phyloP scores from a whole-genome alignment of 2,888 invertebrate species.

The Bibio marci region DNA sequence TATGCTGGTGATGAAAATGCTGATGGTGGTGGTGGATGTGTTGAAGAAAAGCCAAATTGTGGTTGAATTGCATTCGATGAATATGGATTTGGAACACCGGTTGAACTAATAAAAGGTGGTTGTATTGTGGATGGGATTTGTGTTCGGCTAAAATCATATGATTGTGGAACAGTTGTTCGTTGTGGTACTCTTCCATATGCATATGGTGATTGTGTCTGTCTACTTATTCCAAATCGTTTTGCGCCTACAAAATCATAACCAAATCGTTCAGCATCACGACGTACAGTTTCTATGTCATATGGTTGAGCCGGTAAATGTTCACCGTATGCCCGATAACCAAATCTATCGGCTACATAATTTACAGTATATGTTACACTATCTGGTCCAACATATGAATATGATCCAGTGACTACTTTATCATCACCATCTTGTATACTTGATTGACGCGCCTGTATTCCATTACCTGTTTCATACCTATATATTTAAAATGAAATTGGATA shows the following conservation, averaged over 20 bases:
- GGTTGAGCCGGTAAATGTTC: constrained; percentile 7
- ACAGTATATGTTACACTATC: constrained; percentile 7
- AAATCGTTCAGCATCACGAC: too few species aligned
- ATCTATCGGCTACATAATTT: constrained; percentile 7
- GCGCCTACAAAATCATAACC: too few species aligned
- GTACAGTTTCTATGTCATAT: not conserved
- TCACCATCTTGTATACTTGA: constrained; percentile 2
- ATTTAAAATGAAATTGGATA: constrained; percentile 1
- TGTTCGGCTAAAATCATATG: not conserved
- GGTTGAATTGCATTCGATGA: not conserved
- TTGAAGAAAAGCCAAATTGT: not conserved
- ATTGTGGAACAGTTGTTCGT: not conserved
- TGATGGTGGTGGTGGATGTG: not conserved
- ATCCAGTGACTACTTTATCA: constrained; percentile 6
- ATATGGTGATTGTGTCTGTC: not conserved
- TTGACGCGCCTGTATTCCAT: constrained; percentile 8
- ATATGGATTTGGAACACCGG: not conserved
- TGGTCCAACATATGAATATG: constrained; percentile 9
- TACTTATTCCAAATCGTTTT: not conserved
- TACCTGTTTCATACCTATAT: constrained; percentile 9
- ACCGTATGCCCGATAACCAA: constrained; percentile 8
- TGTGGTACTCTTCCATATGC: not conserved
- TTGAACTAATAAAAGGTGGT: not conserved
- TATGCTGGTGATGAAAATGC: not conserved
- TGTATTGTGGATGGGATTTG: not conserved